These are phyloP conservation scores for Oreochromis mossambicus DNA, from an alignment of 2,797 vertebrate species.

Conservation along the genomic window DNA sequence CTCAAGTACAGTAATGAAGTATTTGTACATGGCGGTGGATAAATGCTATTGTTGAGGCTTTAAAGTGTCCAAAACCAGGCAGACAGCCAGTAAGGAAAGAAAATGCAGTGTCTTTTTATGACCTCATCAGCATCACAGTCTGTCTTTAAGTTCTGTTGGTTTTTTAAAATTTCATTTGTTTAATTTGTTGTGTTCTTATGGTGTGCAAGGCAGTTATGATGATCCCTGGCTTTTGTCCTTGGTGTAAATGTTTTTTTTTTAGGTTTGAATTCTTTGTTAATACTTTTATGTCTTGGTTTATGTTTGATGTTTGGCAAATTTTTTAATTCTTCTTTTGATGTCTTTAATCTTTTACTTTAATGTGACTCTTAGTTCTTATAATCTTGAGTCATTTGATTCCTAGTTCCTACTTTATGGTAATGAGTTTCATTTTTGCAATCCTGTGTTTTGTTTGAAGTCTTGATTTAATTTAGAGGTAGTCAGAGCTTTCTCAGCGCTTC, in stretches of 20 bases:
- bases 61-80: neutral
- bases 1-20: neutral
- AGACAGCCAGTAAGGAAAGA: neutral
- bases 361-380: neutral
- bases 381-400: neutral
- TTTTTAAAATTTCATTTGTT: neutral
- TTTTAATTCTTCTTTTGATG: neutral
- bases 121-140: neutral
- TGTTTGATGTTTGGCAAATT: neutral
- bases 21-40: neutral
- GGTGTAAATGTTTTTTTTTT: neutral
- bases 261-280: neutral
- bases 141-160: neutral
- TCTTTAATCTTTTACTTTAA: neutral
- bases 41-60: neutral
- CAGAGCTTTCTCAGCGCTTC: neutral
- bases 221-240: neutral
- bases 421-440: neutral
- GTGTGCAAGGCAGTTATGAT: neutral
- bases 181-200: neutral
- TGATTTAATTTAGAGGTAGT: neutral
- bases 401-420: neutral
- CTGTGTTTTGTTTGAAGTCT: neutral
- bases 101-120: neutral
- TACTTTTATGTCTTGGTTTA: neutral